Evolutionary conservation across 2,888 invertebrate genomes (phyloP).

Genomic region (Xylota segnis): DNA sequence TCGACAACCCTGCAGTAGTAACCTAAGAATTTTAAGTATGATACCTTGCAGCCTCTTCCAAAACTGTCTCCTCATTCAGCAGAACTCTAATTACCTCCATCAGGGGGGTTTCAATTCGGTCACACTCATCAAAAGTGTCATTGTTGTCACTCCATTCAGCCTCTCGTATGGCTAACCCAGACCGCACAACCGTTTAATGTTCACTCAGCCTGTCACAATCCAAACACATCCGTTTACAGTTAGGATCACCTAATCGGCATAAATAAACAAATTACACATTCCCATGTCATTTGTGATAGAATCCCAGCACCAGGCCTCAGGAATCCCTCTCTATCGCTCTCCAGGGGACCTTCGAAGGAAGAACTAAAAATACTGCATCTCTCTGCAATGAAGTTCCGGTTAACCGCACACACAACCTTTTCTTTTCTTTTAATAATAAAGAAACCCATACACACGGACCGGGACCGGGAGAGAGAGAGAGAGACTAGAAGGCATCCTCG

Average conservation of each 20-base stretch:
- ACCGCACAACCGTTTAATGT: constrained; percentile 48
- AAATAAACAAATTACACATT: constrained; percentile 76
- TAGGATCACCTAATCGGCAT: constrained; percentile 74
- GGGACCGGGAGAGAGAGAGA: no score
- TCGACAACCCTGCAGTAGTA: no score
- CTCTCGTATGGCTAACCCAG: constrained; percentile 36
- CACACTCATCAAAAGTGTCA: constrained; percentile 50
- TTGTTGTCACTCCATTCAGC: constrained; percentile 21
- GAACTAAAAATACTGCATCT: constrained; percentile 41
- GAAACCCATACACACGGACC: constrained; percentile 22
- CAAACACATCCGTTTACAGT: constrained; percentile 67
- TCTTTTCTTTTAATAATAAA: constrained; percentile 54
- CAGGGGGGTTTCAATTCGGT: constrained; percentile 27
- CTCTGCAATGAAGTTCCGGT: constrained; percentile 69
- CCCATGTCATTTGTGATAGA: constrained; percentile 62
- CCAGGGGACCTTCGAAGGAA: constrained; percentile 58
- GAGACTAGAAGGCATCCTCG: constrained; percentile 33
- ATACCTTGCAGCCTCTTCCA: no score
- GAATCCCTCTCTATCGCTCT: constrained; percentile 45
- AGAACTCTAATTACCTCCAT: constrained; percentile 7
- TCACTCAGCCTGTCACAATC: constrained; percentile 59
- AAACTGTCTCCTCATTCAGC: no score
- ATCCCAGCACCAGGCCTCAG: constrained; percentile 20
- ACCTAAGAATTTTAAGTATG: no score
- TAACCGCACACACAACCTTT: constrained; percentile 71